Evolutionary conservation across 2,113 vertebrate genomes (phyloP).

Genomic region (Micromys minutus): DNA sequence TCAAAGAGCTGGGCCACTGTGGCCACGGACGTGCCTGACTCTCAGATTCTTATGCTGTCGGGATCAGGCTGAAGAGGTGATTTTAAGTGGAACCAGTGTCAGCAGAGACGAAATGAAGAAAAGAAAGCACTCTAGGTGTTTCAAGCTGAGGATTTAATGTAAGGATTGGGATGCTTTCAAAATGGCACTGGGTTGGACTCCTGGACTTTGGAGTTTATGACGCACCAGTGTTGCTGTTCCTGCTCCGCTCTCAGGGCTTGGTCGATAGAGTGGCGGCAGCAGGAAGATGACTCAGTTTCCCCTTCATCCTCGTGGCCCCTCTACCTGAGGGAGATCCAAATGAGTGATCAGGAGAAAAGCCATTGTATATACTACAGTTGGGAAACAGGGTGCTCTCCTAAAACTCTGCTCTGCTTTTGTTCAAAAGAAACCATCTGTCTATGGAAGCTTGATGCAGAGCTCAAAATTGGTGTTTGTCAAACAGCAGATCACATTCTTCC

Average conservation of each 20-base stretch:
- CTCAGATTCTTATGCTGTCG: background rate
- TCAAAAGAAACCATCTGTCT: constrained; percentile 4
- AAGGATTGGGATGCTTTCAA: background rate
- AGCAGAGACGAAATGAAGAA: background rate
- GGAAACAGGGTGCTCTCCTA: background rate
- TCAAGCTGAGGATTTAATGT: background rate
- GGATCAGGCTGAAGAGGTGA: background rate
- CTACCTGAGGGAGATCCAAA: background rate
- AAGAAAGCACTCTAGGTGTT: background rate
- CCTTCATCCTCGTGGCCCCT: background rate
- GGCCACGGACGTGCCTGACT: background rate
- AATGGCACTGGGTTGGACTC: background rate
- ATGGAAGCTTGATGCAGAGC: background rate
- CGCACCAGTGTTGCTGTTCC: background rate
- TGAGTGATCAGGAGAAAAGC: background rate
- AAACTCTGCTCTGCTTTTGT: background rate
- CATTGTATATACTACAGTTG: background rate
- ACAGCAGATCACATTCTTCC: background rate
- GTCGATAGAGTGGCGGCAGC: background rate
- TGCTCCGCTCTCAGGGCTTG: background rate
- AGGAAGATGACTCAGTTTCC: background rate
- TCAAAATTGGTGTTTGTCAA: background rate
- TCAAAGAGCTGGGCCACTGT: background rate
- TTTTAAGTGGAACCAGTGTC: background rate
- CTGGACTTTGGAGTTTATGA: background rate